phyloP scores from a whole-genome alignment of 2,888 invertebrate genomes.

The Drosophila incognita region DNA sequence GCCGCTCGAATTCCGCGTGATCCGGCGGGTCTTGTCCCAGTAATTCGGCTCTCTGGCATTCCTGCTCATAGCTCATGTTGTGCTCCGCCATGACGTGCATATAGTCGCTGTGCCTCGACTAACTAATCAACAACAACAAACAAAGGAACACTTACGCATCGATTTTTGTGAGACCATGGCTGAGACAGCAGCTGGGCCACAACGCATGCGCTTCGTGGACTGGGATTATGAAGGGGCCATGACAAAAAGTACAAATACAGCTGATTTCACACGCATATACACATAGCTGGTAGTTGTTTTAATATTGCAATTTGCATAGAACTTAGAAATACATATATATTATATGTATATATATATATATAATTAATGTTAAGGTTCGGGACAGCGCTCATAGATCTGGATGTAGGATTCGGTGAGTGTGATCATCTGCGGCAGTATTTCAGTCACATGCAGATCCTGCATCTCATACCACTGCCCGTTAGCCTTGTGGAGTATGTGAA shows the following conservation, averaged over 20 bases:
- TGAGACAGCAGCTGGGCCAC: constrained; percentile 43
- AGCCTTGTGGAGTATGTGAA: constrained; percentile 95
- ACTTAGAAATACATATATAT: constrained; percentile 1
- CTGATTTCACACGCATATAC: not conserved
- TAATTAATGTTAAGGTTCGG: constrained; percentile 54
- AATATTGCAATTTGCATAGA: constrained; percentile 8
- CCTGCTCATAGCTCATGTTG: constrained; percentile 88
- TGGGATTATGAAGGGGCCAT: not conserved
- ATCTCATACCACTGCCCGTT: constrained; percentile 95
- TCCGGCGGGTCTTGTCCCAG: constrained; percentile 90
- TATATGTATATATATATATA: constrained; percentile 15
- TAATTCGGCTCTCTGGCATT: constrained; percentile 91
- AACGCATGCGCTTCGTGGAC: constrained; percentile 48
- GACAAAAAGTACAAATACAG: not conserved
- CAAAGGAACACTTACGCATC: constrained; percentile 40
- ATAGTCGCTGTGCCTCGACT: constrained; percentile 2
- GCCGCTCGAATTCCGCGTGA: constrained; percentile 88
- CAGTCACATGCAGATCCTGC: constrained; percentile 99
- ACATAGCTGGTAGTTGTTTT: constrained; percentile 2
- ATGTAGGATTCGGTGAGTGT: constrained; percentile 99
- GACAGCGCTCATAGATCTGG: constrained; percentile 90
- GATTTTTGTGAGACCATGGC: constrained; percentile 55
- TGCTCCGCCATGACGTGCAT: constrained; percentile 84
- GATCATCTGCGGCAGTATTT: constrained; percentile 99
- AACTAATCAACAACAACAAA: constrained; percentile 28